These are phyloP conservation scores for Sipha maydis DNA, from an alignment of 2,888 invertebrate species.

Conservation along the genomic window DNA sequence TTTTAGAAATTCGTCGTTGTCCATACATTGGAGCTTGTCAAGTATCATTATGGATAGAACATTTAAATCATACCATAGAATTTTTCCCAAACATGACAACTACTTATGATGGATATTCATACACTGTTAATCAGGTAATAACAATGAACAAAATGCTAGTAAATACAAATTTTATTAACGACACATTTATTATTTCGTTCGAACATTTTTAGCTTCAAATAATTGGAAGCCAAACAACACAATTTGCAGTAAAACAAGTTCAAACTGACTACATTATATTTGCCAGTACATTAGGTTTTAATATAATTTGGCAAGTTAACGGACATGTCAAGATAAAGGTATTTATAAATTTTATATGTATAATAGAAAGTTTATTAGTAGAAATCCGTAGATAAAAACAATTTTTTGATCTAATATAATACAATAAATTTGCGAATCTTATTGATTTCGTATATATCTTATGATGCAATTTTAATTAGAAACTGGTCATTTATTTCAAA, in stretches of 20 bases:
- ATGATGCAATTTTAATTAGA: too few species aligned
- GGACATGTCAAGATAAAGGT: slow-evolving; percentile 80
- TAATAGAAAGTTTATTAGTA: too few species aligned
- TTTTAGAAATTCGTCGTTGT: slow-evolving; percentile 76
- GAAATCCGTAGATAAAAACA: too few species aligned
- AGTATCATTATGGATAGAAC: slow-evolving; percentile 74
- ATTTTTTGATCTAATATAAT: too few species aligned
- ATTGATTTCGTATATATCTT: too few species aligned
- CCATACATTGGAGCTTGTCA: slow-evolving; percentile 71
- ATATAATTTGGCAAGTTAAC: slow-evolving; percentile 77
- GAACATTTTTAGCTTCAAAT: slow-evolving; percentile 70
- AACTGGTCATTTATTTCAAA: too few species aligned
- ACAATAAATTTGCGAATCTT: too few species aligned
- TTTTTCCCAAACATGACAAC: slow-evolving; percentile 75
- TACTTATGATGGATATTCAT: slow-evolving; percentile 73
- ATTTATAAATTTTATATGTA: slow-evolving; percentile 65
- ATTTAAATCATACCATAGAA: slow-evolving; percentile 72
- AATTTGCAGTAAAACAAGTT: slow-evolving; percentile 76
- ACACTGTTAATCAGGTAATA: slow-evolving; percentile 67
- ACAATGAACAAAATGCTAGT: not conserved
- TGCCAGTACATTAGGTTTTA: slow-evolving; percentile 79
- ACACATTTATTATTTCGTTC: not conserved
- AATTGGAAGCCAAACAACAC: slow-evolving; percentile 73
- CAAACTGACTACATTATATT: slow-evolving; percentile 78
- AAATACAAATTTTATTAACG: not conserved